These are phyloP conservation scores for Ceyx melanurus DNA, from an alignment of 2,113 vertebrate species.

Conservation along the genomic window DNA sequence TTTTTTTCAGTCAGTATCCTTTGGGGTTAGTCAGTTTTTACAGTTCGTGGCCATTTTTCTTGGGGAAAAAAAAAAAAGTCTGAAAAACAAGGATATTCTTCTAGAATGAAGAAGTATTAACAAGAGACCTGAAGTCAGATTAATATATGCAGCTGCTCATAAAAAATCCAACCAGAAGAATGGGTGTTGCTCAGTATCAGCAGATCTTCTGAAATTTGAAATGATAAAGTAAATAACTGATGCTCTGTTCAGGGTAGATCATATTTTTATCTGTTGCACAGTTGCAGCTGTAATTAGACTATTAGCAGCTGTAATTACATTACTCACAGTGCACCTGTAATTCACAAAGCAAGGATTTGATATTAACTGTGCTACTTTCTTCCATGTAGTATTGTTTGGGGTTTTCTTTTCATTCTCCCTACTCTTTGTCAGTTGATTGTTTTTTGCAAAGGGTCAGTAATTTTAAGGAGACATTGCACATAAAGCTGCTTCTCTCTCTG, in stretches of 20 bases:
- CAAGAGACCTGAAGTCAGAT: neutral
- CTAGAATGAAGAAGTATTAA: neutral
- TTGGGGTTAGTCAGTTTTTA: neutral
- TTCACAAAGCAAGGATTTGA: neutral
- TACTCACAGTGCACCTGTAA: neutral
- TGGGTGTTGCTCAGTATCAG: neutral
- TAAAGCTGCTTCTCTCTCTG: neutral
- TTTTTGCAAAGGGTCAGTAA: neutral
- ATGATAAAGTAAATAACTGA: neutral
- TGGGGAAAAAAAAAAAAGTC: neutral
- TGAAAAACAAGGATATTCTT: neutral
- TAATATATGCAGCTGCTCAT: neutral
- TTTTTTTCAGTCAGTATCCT: neutral
- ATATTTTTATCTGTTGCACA: neutral
- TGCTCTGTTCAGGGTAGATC: neutral
- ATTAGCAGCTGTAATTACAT: neutral
- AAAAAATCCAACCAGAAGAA: neutral
- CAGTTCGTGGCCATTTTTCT: neutral
- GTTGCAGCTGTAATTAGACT: neutral
- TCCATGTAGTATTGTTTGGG: neutral
- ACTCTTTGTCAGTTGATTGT: neutral
- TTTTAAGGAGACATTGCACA: neutral
- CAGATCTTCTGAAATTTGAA: neutral
- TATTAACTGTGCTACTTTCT: neutral
- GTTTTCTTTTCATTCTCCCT: neutral